Evolutionary conservation across 2,113 vertebrate genomes (phyloP), one percentile per base, ranked within the genome.

Genomic region (Atlantisia rogersi): DNA sequence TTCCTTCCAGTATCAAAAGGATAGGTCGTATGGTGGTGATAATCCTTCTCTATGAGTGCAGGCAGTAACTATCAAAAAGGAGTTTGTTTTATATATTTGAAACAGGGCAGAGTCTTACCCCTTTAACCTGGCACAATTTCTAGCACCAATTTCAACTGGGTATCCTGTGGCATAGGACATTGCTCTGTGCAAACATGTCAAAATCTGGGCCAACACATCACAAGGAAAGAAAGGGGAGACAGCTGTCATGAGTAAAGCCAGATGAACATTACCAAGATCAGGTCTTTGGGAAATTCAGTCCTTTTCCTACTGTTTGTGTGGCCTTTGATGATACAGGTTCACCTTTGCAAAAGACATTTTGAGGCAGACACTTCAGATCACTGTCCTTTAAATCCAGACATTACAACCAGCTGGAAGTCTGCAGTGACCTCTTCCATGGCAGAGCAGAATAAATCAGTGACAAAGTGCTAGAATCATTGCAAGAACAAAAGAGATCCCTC

Each of bases 371-470:
- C 48, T 84, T 96, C 77, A 92, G 80, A 90, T 86, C 1, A 0
- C 44, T 93, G 64, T 90, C 83, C 88, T 93, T 95, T 94, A 96
- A 93, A 93, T 81, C 80, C 83, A 92, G 82, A 96, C 90, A 94
- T 86, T 92, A 84, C 69, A 94, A 81, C 48, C 90, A 96, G 79
- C 82, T 94, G 92, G 92, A 96, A 86, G 56, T 88, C 92, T 77
- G 77, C 64, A 65, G 32, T 95, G 90, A 96, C 90, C 76, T 86
- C 92, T 94, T 93, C 79, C 42, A 90, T 35, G 56, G 56, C 73
- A 90, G 24, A 86, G 68, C 24, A 71, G 75, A 94, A 95, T 86
- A 88, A 86, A 94, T 96, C 90, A 88, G 91, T 91, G 86, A 58
- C 75, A 90, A 76, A 86, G 37, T 25, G 55, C 28, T 92, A 70